phyloP scores from a whole-genome alignment of 2,888 invertebrate species.

The Meiosimyza decipiens region DNA sequence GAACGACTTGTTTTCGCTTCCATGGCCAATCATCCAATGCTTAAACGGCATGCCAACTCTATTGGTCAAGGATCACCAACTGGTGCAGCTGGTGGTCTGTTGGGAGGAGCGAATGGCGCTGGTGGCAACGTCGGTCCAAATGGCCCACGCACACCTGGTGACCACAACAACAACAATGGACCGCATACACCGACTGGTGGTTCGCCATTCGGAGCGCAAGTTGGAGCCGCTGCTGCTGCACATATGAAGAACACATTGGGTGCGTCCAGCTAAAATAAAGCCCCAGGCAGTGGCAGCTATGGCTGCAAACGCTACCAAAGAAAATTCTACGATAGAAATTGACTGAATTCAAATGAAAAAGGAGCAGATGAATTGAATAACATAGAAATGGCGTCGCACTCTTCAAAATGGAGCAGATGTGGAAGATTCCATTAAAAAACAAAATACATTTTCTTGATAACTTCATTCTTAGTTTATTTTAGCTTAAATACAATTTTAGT shows the following conservation, averaged over 20 bases:
- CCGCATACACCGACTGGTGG: conserved; percentile 61
- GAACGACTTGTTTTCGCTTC: conserved; percentile 95
- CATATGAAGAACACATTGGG: conserved; percentile 66
- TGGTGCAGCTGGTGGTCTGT: conserved; percentile 54
- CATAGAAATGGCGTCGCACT: conserved; percentile 28
- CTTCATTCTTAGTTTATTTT: conserved; percentile 2
- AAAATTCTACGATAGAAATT: conserved; percentile 63
- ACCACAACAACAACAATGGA: conserved; percentile 64
- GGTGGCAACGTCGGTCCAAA: conserved; percentile 53
- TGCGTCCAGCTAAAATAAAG: conserved; percentile 67
- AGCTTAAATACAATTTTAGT: conserved; percentile 10
- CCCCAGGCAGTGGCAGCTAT: conserved; percentile 50
- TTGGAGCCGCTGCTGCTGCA: conserved; percentile 58
- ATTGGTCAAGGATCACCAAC: conserved; percentile 64
- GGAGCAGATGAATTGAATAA: conserved; percentile 8
- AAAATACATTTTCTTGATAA: conserved; percentile 20
- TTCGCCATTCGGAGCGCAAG: conserved; percentile 61
- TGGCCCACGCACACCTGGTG: conserved; percentile 64
- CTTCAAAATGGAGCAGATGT: conserved; percentile 11
- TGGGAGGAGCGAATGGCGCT: conserved; percentile 51
- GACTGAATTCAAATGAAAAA: conserved; percentile 45
- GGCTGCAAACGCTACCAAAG: conserved; percentile 65
- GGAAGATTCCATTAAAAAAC: not conserved
- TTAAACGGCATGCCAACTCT: conserved; percentile 65
- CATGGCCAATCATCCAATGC: conserved; percentile 87